Percentiles rank a stretch among this genome's conserved stretches.
These are phyloP conservation scores for Parnassius glacialis DNA, from an alignment of 2,888 invertebrate species.

Conservation along the genomic window DNA sequence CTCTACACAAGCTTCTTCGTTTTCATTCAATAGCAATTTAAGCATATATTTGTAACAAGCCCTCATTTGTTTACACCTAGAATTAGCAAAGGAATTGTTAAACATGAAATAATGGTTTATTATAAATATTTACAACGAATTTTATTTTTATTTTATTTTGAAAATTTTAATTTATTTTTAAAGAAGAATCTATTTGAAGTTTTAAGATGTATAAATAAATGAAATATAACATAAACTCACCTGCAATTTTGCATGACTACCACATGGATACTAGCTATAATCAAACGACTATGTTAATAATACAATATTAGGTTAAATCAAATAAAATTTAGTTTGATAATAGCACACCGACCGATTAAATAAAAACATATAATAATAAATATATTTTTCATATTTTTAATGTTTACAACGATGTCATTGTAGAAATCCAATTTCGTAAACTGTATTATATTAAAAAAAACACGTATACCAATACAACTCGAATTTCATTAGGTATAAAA, in stretches of 20 bases:
- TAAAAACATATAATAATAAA: slow-evolving; percentile 12
- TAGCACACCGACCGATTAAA: slow-evolving; percentile 29
- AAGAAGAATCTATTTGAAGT: not conserved
- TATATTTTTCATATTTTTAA: slow-evolving; percentile 4
- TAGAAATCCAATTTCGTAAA: not conserved
- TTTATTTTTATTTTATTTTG: no score
- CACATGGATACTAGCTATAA: slow-evolving; percentile 11
- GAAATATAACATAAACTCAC: slow-evolving; percentile 8
- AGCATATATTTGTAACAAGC: slow-evolving; percentile 48
- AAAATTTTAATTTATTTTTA: not conserved
- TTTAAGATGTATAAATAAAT: not conserved
- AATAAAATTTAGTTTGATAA: slow-evolving; percentile 5
- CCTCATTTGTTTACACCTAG: slow-evolving; percentile 20
- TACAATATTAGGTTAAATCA: not conserved
- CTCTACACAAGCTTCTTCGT: slow-evolving; percentile 59
- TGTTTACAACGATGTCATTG: not conserved
- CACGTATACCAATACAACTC: slow-evolving; percentile 1
- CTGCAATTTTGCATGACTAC: slow-evolving; percentile 19
- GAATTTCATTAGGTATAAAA: not conserved
- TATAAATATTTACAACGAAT: no score
- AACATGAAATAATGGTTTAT: no score
- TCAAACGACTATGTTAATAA: not conserved
- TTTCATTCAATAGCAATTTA: slow-evolving; percentile 40
- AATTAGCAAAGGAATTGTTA: slow-evolving; percentile 1
- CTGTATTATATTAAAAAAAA: not conserved